Conservation (phyloP, 2,797 vertebrate species). For the Pangasius krempfi region DNA sequence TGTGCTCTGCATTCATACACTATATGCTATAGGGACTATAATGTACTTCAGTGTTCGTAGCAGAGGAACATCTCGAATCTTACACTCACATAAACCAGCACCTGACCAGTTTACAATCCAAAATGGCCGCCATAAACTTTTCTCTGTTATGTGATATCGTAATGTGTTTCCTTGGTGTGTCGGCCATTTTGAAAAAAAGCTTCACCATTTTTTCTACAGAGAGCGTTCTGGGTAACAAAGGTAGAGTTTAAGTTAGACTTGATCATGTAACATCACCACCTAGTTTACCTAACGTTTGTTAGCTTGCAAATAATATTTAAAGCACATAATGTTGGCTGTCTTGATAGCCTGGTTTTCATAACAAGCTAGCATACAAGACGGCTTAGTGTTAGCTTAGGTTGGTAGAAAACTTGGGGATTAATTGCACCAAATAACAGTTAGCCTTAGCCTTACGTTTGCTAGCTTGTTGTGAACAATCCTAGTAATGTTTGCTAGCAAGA, state of each 20-base stretch:
- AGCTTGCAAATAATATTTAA: neutral
- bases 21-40: neutral
- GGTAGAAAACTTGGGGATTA: neutral
- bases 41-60: neutral
- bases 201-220: neutral
- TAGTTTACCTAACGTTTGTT: neutral
- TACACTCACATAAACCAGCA: neutral
- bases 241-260: neutral
- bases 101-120: neutral
- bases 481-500: neutral
- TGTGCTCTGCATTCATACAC: neutral
- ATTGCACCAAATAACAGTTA: neutral
- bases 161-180: neutral
- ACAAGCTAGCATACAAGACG: neutral
- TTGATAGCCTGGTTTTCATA: neutral
- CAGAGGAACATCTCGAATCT: neutral
- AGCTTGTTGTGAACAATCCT: neutral
- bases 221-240: neutral
- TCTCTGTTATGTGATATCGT: neutral
- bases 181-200: neutral
- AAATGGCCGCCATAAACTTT: neutral
- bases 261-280: neutral
- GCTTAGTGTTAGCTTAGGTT: neutral
- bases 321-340: neutral
- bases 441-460: neutral